A percentile compares a stretch with the other conserved stretches of the same genome.
Evolutionary conservation across 2,888 invertebrate species (phyloP).

Genomic region (Silvanus unidentatus): DNA sequence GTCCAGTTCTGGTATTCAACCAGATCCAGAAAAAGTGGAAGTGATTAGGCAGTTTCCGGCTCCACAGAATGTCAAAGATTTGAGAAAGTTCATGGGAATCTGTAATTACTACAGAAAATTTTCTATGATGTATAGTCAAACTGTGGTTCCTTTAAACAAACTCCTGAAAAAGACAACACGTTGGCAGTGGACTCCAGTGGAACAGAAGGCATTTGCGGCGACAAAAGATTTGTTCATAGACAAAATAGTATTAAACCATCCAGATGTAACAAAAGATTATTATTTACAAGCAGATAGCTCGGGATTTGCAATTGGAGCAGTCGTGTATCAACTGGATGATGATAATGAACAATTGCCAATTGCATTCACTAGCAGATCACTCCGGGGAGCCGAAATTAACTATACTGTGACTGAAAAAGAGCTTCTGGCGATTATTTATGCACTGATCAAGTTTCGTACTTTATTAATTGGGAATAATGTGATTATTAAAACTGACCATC

Average conservation of each 20-base stretch:
- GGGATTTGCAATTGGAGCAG: slow-evolving; percentile 8
- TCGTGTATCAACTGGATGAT: slow-evolving; percentile 7
- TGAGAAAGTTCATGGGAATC: slow-evolving; percentile 7
- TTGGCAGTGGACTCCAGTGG: slow-evolving; percentile 7
- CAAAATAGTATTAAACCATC: slow-evolving; percentile 4
- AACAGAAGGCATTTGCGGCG: slow-evolving; percentile 3
- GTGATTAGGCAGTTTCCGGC: slow-evolving; percentile 9
- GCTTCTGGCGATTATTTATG: slow-evolving; percentile 4
- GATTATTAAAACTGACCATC: slow-evolving; percentile 9
- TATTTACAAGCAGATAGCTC: slow-evolving; percentile 9
- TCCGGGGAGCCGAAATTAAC: slow-evolving; percentile 4
- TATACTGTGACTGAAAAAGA: slow-evolving; percentile 12
- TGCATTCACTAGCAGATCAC: slow-evolving; percentile 4
- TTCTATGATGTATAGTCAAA: background rate
- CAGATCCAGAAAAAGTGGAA: slow-evolving; percentile 4
- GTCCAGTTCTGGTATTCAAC: slow-evolving; percentile 7
- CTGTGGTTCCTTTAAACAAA: background rate
- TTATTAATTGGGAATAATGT: slow-evolving; percentile 7
- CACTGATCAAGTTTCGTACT: slow-evolving; percentile 5
- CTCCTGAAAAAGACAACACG: slow-evolving; percentile 1
- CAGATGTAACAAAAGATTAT: slow-evolving; percentile 2
- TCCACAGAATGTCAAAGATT: slow-evolving; percentile 3
- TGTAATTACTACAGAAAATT: slow-evolving; percentile 7
- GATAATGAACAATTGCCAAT: slow-evolving; percentile 1
- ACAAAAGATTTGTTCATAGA: slow-evolving; percentile 7